Evolutionary conservation across 1,140 invertebrate species (phyloP).

Genomic region (Caenorhabditis tropicalis): DNA sequence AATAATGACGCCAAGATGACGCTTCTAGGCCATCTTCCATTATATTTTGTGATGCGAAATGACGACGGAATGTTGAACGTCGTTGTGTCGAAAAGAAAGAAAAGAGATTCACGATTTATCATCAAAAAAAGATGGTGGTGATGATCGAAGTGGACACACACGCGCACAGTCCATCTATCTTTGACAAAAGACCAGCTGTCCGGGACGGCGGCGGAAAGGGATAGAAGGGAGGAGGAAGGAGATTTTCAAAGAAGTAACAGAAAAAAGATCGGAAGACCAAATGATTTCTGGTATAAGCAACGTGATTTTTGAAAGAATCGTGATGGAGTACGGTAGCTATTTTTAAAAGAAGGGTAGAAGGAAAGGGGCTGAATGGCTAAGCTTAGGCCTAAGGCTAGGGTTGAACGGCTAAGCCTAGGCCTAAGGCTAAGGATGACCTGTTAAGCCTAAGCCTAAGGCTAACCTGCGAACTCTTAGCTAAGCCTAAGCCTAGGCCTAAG

Average conservation of each 20-base stretch:
- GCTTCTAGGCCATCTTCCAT: not conserved
- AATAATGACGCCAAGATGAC: too few species aligned
- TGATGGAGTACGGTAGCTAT: not conserved
- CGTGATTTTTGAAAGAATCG: not conserved
- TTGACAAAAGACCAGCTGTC: constrained; percentile 34
- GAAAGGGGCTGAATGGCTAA: too few species aligned
- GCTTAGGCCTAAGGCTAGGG: too few species aligned
- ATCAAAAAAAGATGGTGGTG: not conserved
- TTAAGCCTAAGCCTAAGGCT: too few species aligned
- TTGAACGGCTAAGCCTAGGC: too few species aligned
- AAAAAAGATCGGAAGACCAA: not conserved
- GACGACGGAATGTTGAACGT: not conserved
- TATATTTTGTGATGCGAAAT: not conserved
- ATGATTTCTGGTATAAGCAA: not conserved
- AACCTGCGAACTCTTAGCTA: too few species aligned
- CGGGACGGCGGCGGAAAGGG: not conserved
- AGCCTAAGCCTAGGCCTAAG: too few species aligned
- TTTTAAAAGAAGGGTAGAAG: too few species aligned
- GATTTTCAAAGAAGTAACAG: not conserved
- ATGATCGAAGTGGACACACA: not conserved
- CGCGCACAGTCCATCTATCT: not conserved
- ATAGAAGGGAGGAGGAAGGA: not conserved
- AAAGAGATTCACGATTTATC: too few species aligned
- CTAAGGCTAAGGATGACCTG: too few species aligned
- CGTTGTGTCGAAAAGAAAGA: too few species aligned